Conservation (phyloP, 2,113 vertebrate species). For the Elaphurus davidianus region DNA sequence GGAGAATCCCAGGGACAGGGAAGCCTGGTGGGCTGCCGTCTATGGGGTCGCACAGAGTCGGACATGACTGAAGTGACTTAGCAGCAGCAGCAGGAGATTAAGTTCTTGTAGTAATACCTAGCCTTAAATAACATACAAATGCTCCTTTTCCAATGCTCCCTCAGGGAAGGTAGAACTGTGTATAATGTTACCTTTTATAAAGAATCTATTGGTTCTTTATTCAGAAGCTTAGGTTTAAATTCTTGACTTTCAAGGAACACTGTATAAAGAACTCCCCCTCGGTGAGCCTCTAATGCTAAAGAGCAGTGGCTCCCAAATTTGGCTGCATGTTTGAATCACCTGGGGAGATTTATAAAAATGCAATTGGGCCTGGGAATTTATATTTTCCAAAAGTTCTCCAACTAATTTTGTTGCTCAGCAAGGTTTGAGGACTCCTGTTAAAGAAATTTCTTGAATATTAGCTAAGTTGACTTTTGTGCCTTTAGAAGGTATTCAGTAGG, state of each 20-base stretch:
- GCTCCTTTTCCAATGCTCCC: conserved; percentile 41
- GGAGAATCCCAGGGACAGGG: too few species aligned
- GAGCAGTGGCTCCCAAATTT: conserved; percentile 1
- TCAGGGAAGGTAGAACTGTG: conserved; percentile 46
- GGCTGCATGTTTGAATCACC: conserved; percentile 39
- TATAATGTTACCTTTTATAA: conserved; percentile 62
- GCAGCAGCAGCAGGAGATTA: conserved; percentile 38
- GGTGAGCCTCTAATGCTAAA: conserved; percentile 5
- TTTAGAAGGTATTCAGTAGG: not conserved
- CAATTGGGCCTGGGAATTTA: not conserved
- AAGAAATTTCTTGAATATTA: not conserved
- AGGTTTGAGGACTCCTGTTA: not conserved
- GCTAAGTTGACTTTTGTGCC: not conserved
- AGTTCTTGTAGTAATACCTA: conserved; percentile 36
- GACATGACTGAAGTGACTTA: too few species aligned
- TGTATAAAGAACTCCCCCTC: conserved; percentile 2
- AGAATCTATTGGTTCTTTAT: conserved; percentile 58
- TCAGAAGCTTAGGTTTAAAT: conserved; percentile 57
- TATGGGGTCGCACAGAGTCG: too few species aligned
- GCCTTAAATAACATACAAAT: conserved; percentile 58
- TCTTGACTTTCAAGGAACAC: conserved; percentile 61
- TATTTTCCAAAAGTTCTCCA: conserved; percentile 31
- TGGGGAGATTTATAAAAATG: conserved; percentile 49
- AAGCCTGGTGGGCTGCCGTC: too few species aligned
- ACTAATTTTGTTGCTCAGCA: conserved; percentile 25